Base-by-base conservation (phyloP, 2,797 vertebrate species). In the Avahi laniger region DNA sequence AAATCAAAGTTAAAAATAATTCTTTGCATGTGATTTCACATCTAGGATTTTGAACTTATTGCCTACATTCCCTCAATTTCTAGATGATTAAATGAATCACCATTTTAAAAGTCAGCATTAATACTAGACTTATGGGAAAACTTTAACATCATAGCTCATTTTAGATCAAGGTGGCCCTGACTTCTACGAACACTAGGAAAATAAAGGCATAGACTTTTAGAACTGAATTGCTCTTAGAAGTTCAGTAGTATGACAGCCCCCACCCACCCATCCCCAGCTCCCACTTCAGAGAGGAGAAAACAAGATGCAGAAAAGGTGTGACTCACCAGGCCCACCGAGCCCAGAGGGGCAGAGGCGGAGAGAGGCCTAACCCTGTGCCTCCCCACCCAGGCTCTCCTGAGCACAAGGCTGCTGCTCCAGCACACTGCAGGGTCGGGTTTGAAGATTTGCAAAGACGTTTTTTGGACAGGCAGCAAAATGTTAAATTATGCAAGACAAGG, bases 11-110 rank as follows among this genome's bases (percentile, higher is more conserved):
- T 91, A 54, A 95, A 94, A 89, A 48, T 14, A 67, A 61, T 82
- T 54, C 73, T 92, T 96, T 73, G 57, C 92, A 48, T 89, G 17
- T 94, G 70, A 87, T 59, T 95, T 95, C 90, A 89, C 43, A 41
- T 50, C 33, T 78, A 82, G 80, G 43, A 83, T 89, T 94, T 89
- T 76, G 75, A 80, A 75, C 72, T 41, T 89, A 67, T 59, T 86
- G 50, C 78, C 79, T 46, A 14, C 30, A 52, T 54, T n/a, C 81
- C 46, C 54, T 86, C 78, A 72, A 95, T 76, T 89, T 90, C 63
- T 70, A 26, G 38, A 48, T 54, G 79, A 52, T 35, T 46, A 70
- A 94, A 28, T 93, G 73, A 57, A 79, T 89, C 41, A 63, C 50
- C 75, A 38, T 54, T 91, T 85, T 82, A 94, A 33, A 97, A 75